A percentile compares a stretch with the other conserved stretches of the same genome.
Conservation (phyloP, 1,140 invertebrate species). For the Phthorimaea operculella region DNA sequence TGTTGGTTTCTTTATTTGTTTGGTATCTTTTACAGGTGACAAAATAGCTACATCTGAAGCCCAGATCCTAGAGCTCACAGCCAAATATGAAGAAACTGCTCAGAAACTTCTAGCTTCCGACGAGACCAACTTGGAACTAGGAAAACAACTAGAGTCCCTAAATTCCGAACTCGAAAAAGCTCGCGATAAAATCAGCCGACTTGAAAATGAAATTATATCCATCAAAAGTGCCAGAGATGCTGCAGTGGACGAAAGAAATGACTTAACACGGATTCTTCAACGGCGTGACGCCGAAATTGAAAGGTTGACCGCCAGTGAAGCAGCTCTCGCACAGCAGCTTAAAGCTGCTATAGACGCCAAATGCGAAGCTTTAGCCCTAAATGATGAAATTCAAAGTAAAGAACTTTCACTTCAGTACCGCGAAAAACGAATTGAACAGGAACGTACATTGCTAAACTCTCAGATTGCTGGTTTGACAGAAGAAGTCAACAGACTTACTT, state of each 20-base stretch:
- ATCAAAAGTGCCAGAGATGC: constrained; percentile 67
- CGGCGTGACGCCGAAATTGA: constrained; percentile 77
- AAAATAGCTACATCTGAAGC: constrained; percentile 70
- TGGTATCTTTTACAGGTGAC: constrained; percentile 67
- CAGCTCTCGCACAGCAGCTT: constrained; percentile 74
- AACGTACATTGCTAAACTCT: constrained; percentile 77
- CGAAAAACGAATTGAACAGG: constrained; percentile 86
- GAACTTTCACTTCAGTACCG: constrained; percentile 82
- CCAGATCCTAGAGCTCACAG: constrained; percentile 68
- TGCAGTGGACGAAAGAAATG: constrained; percentile 77
- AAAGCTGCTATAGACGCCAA: constrained; percentile 78
- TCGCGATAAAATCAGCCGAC: constrained; percentile 64
- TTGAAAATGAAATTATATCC: constrained; percentile 57
- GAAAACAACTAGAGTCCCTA: constrained; percentile 70
- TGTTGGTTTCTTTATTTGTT: constrained; percentile 15
- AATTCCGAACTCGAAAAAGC: constrained; percentile 72
- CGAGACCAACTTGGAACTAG: constrained; percentile 71
- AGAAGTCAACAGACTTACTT: constrained; percentile 79
- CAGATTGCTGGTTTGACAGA: constrained; percentile 81
- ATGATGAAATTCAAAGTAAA: constrained; percentile 83
- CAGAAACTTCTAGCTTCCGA: constrained; percentile 72
- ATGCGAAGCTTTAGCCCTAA: constrained; percentile 82
- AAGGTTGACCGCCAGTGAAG: constrained; percentile 72
- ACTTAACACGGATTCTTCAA: constrained; percentile 75
- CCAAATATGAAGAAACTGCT: constrained; percentile 72